Evolutionary conservation across 2,797 vertebrate genomes (phyloP).

Genomic region (Sciurus carolinensis): DNA sequence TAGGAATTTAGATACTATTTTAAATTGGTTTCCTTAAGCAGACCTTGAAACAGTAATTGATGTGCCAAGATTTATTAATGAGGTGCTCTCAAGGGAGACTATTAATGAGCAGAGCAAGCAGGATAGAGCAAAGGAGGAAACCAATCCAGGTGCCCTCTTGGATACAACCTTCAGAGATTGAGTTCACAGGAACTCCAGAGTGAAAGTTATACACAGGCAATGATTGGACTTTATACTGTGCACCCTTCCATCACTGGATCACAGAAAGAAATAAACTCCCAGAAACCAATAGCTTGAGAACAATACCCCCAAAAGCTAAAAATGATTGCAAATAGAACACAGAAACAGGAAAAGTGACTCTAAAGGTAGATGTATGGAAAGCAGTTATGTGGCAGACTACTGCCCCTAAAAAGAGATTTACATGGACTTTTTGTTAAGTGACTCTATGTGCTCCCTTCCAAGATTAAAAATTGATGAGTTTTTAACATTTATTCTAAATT

Average conservation of each 20-base stretch:
- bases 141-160: not conserved
- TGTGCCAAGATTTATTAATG: not conserved
- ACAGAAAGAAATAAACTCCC: not conserved
- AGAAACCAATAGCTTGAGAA: not conserved
- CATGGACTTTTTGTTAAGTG: not conserved
- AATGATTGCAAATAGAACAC: not conserved
- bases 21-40: not conserved
- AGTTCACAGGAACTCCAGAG: too few species aligned
- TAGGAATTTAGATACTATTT: constrained; percentile 17
- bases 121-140: not conserved
- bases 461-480: not conserved
- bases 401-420: not conserved
- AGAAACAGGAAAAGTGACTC: not conserved
- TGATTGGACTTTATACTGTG: not conserved
- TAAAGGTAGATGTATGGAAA: not conserved
- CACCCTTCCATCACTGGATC: not conserved
- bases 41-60: not conserved
- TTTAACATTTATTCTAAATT: not conserved
- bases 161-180: not conserved
- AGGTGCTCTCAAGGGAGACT: not conserved
- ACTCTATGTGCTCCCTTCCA: not conserved
- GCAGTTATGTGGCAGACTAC: not conserved
- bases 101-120: not conserved
- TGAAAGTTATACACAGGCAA: too few species aligned
- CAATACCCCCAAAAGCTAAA: not conserved